phyloP scores from a whole-genome alignment of 1,140 invertebrate species.

The Drosophila kohkoa region DNA sequence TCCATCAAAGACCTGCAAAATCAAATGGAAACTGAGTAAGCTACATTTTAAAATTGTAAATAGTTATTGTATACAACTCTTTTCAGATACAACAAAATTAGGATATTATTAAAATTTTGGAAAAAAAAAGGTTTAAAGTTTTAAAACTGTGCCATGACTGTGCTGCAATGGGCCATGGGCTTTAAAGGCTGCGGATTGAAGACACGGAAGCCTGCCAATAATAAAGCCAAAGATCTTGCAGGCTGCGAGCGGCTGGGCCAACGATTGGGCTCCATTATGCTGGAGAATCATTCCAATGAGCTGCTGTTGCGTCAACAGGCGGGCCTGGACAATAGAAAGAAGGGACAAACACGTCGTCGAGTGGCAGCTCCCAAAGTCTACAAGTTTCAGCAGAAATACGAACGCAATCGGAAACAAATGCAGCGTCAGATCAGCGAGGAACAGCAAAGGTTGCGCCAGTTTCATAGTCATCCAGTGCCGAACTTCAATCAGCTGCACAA shows the following conservation, averaged over 20 bases:
- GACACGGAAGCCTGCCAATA: not conserved
- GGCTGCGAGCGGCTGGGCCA: constrained; percentile 30
- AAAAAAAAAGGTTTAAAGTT: not conserved
- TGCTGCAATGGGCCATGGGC: constrained; percentile 23
- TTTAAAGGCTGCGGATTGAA: constrained; percentile 12
- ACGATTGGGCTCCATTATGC: constrained; percentile 23
- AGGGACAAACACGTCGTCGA: not conserved
- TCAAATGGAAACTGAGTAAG: not conserved
- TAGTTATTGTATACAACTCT: not conserved
- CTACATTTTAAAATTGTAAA: too few species aligned
- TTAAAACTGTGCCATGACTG: constrained; percentile 45
- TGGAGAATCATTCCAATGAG: constrained; percentile 21
- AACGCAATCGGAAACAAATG: constrained; percentile 1
- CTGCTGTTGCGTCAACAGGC: constrained; percentile 45
- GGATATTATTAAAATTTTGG: not conserved
- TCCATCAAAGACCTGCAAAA: constrained; percentile 96
- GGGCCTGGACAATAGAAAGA: constrained; percentile 36
- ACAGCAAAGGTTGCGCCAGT: not conserved
- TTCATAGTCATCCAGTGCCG: constrained; percentile 57
- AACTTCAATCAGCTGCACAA: constrained; percentile 47
- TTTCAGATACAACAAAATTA: constrained; percentile 4
- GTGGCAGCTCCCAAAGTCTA: not conserved
- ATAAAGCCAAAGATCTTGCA: constrained; percentile 2
- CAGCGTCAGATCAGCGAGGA: not conserved
- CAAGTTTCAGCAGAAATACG: constrained; percentile 35